phyloP scores from a whole-genome alignment of 1,140 invertebrate genomes.

The Oryctes rhinoceros region DNA sequence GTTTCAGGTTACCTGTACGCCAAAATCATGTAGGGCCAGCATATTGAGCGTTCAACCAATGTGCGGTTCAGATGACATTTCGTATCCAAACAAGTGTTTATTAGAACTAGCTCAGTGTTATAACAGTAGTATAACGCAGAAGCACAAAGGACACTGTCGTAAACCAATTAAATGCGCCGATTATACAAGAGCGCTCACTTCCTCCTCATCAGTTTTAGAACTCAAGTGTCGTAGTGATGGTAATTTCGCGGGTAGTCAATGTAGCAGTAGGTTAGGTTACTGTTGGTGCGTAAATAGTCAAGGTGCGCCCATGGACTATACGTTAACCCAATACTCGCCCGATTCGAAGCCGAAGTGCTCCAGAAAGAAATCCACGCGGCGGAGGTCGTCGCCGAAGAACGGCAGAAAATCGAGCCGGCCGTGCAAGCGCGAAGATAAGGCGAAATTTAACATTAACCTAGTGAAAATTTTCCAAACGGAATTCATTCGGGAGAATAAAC shows the following conservation, averaged over 20 bases:
- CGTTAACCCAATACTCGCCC: slow-evolving; percentile 67
- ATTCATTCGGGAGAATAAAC: slow-evolving; percentile 65
- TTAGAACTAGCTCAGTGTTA: slow-evolving; percentile 76
- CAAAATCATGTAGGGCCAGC: slow-evolving; percentile 55
- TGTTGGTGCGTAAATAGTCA: slow-evolving; percentile 85
- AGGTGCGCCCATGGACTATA: slow-evolving; percentile 75
- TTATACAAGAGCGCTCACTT: slow-evolving; percentile 21
- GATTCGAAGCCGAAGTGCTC: slow-evolving; percentile 75
- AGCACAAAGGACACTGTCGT: slow-evolving; percentile 75
- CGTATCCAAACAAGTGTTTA: slow-evolving; percentile 80
- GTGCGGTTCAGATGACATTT: slow-evolving; percentile 82
- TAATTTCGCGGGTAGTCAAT: slow-evolving; percentile 84
- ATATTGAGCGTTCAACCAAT: slow-evolving; percentile 64
- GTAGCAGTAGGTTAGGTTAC: slow-evolving; percentile 77
- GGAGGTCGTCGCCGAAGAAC: slow-evolving; percentile 45
- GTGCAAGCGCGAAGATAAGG: slow-evolving; percentile 78
- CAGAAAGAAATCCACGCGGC: slow-evolving; percentile 50
- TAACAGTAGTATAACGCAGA: slow-evolving; percentile 72
- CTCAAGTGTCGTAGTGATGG: slow-evolving; percentile 83
- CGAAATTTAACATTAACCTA: slow-evolving; percentile 81
- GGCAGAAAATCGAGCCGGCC: slow-evolving; percentile 53
- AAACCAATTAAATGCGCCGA: slow-evolving; percentile 50
- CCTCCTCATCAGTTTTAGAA: slow-evolving; percentile 41
- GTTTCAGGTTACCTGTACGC: slow-evolving; percentile 53
- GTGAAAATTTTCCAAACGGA: slow-evolving; percentile 85